A percentile compares a stretch with the other conserved stretches of the same genome.
These are phyloP conservation scores for Drosophila kambysellisi DNA, from an alignment of 2,888 invertebrate species.

Conservation along the genomic window DNA sequence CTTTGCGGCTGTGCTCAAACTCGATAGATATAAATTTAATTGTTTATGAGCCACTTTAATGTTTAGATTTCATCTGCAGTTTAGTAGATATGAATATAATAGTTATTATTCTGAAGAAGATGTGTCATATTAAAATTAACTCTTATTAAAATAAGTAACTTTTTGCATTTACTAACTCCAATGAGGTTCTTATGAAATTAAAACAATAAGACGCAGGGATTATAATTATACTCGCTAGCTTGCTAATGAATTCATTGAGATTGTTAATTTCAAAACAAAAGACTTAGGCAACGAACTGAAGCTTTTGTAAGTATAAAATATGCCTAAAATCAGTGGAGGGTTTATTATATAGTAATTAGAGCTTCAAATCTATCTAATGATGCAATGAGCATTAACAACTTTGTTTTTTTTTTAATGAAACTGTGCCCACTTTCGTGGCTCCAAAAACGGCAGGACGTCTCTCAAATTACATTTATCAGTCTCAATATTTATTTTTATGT, in stretches of 20 bases:
- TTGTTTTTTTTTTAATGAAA: neutral
- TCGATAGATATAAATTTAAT: neutral
- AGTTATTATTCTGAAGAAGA: neutral
- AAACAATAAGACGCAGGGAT: too few species aligned
- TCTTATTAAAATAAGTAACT: neutral
- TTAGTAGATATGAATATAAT: fast-evolving
- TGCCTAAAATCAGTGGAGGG: neutral
- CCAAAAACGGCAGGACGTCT: neutral
- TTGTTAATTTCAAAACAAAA: conserved; percentile 38
- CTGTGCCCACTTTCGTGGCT: neutral
- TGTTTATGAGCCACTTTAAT: neutral
- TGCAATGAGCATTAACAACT: neutral
- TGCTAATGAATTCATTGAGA: too few species aligned
- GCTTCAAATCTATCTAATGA: neutral
- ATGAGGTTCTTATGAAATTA: neutral
- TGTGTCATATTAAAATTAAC: neutral
- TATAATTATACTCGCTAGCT: neutral
- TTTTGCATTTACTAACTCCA: neutral
- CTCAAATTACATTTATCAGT: neutral
- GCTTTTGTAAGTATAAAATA: too few species aligned
- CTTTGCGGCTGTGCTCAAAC: conserved; percentile 18
- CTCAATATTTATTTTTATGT: neutral
- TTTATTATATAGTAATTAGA: neutral
- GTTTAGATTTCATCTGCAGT: neutral
- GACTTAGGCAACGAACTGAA: conserved; percentile 52